These are phyloP conservation scores for Anseranas semipalmata DNA, from an alignment of 2,113 vertebrate species.

Conservation along the genomic window DNA sequence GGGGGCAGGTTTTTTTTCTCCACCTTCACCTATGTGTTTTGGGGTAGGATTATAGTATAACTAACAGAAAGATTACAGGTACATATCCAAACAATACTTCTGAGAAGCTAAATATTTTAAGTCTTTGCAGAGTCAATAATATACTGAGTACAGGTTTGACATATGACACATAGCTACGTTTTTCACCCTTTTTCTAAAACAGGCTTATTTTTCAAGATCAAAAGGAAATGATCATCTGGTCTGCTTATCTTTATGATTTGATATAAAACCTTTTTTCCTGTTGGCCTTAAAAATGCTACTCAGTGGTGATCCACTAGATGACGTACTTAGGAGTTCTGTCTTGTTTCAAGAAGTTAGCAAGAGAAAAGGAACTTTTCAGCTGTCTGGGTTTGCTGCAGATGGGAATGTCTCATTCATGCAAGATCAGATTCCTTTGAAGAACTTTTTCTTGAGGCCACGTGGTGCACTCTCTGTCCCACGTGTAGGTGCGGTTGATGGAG, in stretches of 20 bases:
- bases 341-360: not conserved
- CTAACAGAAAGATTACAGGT: not conserved
- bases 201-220: not conserved
- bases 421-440: not conserved
- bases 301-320: not conserved
- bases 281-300: not conserved
- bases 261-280: not conserved
- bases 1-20: not conserved
- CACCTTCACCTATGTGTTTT: not conserved
- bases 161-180: no score
- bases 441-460: not conserved
- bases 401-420: not conserved
- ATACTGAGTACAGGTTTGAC: not conserved
- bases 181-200: not conserved
- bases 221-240: not conserved
- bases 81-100: not conserved
- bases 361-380: not conserved
- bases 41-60: not conserved
- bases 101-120: not conserved
- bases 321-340: not conserved
- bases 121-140: not conserved
- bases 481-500: not conserved
- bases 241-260: not conserved
- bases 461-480: fast-evolving
- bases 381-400: not conserved